A percentile compares a stretch with the other conserved stretches of the same genome.
phyloP scores from a whole-genome alignment of 1,140 invertebrate species.

The Aphis gossypii region DNA sequence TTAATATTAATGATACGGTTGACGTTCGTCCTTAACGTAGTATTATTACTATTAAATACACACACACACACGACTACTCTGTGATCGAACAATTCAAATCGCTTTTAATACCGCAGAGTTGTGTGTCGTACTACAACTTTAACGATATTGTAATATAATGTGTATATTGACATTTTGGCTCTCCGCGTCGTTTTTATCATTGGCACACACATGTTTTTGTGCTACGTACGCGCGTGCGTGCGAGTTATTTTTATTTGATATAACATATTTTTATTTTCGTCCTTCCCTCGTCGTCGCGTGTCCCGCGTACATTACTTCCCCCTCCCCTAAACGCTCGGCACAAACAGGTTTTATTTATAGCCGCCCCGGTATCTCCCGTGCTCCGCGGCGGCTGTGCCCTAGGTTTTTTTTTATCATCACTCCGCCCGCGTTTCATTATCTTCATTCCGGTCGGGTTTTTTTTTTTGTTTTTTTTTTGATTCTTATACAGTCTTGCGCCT shows the following conservation, averaged over 20 bases:
- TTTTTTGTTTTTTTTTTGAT: not conserved
- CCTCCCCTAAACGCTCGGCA: not conserved
- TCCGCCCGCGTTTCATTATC: not conserved
- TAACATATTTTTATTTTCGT: not conserved
- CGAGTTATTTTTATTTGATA: not conserved
- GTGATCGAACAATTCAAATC: not conserved
- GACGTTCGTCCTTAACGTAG: not conserved
- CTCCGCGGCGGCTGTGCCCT: not conserved
- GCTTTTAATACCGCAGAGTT: no score
- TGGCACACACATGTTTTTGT: not conserved
- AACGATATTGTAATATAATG: not conserved
- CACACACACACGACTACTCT: not conserved
- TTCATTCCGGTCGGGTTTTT: not conserved
- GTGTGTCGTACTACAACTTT: not conserved
- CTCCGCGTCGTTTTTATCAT: constrained; percentile 16
- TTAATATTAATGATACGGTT: not conserved
- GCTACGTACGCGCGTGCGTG: not conserved
- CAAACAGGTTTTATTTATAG: constrained; percentile 58
- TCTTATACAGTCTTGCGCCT: not conserved
- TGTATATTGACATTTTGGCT: not conserved
- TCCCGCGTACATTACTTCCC: not conserved
- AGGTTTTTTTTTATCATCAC: not conserved
- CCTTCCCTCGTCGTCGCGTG: not conserved
- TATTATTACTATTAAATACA: not conserved
- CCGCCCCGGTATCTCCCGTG: not conserved